These are phyloP conservation scores for Rutilus rutilus DNA, from an alignment of 2,113 vertebrate genomes.

Conservation along the genomic window DNA sequence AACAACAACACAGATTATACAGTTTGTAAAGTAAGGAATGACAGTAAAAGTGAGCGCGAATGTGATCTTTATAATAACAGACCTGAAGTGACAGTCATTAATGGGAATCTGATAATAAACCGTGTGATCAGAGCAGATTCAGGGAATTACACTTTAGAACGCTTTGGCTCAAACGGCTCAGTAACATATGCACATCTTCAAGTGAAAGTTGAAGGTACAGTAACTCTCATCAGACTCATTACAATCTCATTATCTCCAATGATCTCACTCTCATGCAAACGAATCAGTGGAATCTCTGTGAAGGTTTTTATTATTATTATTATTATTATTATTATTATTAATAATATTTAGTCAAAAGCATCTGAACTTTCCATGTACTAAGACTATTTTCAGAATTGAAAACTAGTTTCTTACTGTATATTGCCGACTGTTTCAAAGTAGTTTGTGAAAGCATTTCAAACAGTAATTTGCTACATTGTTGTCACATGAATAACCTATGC, in stretches of 20 bases:
- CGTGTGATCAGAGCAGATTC: constrained; percentile 22
- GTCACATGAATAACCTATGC: not conserved
- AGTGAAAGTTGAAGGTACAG: constrained; percentile 43
- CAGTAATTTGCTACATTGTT: not conserved
- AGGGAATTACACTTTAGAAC: not conserved
- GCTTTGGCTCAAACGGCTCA: accelerated
- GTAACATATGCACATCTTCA: not conserved
- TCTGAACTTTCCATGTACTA: not conserved
- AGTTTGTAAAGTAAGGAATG: not conserved
- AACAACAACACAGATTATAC: not conserved
- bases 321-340: no score
- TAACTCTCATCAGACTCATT: constrained; percentile 3
- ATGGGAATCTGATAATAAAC: constrained; percentile 2
- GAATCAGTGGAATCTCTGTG: not conserved
- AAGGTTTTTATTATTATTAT: not conserved
- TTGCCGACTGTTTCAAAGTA: not conserved
- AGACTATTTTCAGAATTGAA: not conserved
- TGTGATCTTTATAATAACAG: not conserved
- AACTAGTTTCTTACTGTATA: not conserved
- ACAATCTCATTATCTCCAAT: not conserved
- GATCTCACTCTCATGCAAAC: not conserved
- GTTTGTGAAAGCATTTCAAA: not conserved
- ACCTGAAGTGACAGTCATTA: not conserved
- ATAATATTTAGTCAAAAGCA: accelerated
- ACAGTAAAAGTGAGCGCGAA: accelerated